Evolutionary conservation across 2,888 invertebrate genomes (phyloP).

Genomic region (Dicroscelio sp.): DNA sequence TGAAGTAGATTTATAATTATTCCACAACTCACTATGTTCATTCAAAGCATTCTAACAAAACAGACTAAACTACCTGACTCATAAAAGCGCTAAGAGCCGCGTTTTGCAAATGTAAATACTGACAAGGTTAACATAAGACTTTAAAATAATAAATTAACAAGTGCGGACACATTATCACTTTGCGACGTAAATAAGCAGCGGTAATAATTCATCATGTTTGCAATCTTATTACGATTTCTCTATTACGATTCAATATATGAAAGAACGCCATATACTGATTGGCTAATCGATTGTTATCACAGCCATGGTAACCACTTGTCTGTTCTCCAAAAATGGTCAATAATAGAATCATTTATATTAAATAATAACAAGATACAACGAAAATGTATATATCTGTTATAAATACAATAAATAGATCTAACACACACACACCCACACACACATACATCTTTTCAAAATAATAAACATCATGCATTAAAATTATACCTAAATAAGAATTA

Average conservation of each 20-base stretch:
- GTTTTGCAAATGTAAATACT: no score
- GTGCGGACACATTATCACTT: not conserved
- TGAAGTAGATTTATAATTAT: not conserved
- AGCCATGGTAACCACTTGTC: slow-evolving; percentile 57
- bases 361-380: no score
- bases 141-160: slow-evolving; percentile 2
- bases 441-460: no score
- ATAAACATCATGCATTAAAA: no score
- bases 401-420: no score
- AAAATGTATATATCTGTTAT: no score
- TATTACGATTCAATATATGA: no score
- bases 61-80: slow-evolving; percentile 46
- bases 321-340: slow-evolving; percentile 57
- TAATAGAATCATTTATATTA: slow-evolving; percentile 9
- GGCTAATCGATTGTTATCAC: slow-evolving; percentile 64
- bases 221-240: slow-evolving; percentile 19
- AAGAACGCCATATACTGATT: slow-evolving; percentile 37
- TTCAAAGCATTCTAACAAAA: not conserved
- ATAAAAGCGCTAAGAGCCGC: slow-evolving; percentile 29
- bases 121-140: not conserved
- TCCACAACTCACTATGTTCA: not conserved
- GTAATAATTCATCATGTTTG: not conserved
- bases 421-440: no score
- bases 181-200: not conserved
- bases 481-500: no score